Percentiles rank a stretch among this genome's conserved stretches.
Conservation (phyloP, 2,888 invertebrate genomes). For the Chymomyza caudatula region DNA sequence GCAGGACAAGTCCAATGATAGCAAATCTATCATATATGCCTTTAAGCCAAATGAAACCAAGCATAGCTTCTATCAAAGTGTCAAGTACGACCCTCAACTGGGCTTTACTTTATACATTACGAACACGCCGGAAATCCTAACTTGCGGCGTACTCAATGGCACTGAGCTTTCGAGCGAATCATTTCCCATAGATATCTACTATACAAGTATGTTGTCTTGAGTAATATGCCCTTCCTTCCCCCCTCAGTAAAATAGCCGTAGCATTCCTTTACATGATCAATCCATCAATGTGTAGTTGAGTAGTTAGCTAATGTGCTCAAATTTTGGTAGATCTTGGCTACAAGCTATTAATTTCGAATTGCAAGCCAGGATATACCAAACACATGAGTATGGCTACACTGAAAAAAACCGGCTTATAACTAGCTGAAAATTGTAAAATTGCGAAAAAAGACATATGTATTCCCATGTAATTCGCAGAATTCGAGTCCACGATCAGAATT, state of each 20-base stretch:
- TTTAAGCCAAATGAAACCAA: constrained; percentile 39
- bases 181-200: background rate
- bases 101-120: constrained; percentile 60
- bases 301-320: background rate
- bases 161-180: background rate
- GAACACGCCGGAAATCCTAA: constrained; percentile 34
- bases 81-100: constrained; percentile 55
- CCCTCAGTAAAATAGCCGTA: background rate
- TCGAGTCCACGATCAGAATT: no score
- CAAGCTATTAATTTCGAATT: background rate
- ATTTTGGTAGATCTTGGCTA: background rate
- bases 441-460: no score
- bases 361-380: background rate
- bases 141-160: constrained; percentile 41
- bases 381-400: background rate
- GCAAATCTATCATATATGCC: constrained; percentile 47
- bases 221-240: background rate
- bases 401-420: background rate
- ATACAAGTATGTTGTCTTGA: constrained; percentile 7
- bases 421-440: background rate
- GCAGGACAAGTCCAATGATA: constrained; percentile 26
- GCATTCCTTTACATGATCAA: background rate
- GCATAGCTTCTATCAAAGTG: constrained; percentile 46
- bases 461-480: no score
- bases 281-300: background rate